Evolutionary conservation across 23 tunicate genomes (phyloP), one percentile per base, ranked within the genome.

Genomic region (Styela clava): DNA sequence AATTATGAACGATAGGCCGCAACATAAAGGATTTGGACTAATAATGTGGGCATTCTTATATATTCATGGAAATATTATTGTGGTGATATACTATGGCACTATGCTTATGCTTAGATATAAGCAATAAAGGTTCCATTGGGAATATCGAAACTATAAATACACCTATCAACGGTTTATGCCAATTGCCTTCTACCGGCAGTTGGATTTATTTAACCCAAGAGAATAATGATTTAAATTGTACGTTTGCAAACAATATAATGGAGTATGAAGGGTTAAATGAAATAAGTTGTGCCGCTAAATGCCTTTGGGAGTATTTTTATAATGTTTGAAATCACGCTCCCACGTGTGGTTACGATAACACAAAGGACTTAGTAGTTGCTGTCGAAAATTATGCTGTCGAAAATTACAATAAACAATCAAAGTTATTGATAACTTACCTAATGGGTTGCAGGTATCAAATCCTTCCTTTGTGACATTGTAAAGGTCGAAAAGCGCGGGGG

Each of bases 381-480:
- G 56, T 5, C 56, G 56, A 44, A 7, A 12, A 44, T 44, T n/a
- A n/a, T n/a, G n/a, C n/a, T n/a, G n/a, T 44, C 56, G 12, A 5
- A 44, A 5, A 7, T 5, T 44, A 44, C 12, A 44, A 44, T 44
- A 44, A 44, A 44, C 56, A 44, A 44, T 44, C 12, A 44, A 44
- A 44, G 9, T 5, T 5, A 44, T 12, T 44, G n/a, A n/a, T n/a
- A 24, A 82, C 87, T 86, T 61, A 93, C 98, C 89, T 87, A 63
- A 74, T 16, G 37, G 81, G 64, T 69, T 61, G 62, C 98, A 93
- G 44, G 61, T 61, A 7, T 74, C 63, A 61, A 79, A 93, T 35
- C 76, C 83, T 34, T 72, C 69, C 69, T 84, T 34, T 22, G 92
- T 87, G 31, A 93, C 98, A 78, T 87, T 85, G 79, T 84, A 88